Evolutionary conservation across 1,140 invertebrate species (phyloP).

Genomic region (Lucilia cuprina): DNA sequence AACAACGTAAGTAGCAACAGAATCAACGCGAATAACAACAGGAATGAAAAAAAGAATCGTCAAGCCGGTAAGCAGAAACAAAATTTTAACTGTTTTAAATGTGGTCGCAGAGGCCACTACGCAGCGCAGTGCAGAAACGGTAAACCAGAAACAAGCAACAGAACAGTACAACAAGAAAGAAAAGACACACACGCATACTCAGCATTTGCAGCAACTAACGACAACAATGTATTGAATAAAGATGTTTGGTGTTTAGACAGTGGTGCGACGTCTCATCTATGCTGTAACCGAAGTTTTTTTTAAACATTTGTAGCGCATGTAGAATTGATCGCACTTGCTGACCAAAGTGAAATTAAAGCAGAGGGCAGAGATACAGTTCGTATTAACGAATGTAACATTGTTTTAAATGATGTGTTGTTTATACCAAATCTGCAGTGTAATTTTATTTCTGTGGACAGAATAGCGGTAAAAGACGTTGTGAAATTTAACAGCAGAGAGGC

Average conservation of each 20-base stretch:
- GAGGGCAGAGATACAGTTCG: conserved; percentile 49
- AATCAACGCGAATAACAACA: too few relatives aligned
- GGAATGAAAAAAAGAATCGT: background rate
- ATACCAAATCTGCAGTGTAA: conserved; percentile 4
- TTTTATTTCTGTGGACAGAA: conserved; percentile 35
- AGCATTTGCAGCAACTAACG: background rate
- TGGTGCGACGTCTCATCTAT: conserved; percentile 26
- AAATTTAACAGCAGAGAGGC: too few relatives aligned
- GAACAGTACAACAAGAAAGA: background rate
- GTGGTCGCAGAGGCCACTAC: conserved; percentile 14
- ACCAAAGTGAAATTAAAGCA: background rate
- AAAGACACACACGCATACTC: background rate
- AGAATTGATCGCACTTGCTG: background rate
- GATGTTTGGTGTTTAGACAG: conserved; percentile 20
- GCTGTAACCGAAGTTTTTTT: background rate
- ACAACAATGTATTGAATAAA: background rate
- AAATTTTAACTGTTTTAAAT: conserved; percentile 23
- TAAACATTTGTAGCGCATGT: background rate
- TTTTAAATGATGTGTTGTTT: conserved; percentile 22
- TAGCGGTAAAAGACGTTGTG: background rate
- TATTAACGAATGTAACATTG: background rate
- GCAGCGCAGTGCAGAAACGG: background rate
- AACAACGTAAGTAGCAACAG: background rate
- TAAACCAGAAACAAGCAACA: background rate
- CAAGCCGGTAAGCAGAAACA: background rate